These are phyloP conservation scores for Hypothenemus hampei DNA, from an alignment of 1,140 invertebrate species.

Conservation along the genomic window DNA sequence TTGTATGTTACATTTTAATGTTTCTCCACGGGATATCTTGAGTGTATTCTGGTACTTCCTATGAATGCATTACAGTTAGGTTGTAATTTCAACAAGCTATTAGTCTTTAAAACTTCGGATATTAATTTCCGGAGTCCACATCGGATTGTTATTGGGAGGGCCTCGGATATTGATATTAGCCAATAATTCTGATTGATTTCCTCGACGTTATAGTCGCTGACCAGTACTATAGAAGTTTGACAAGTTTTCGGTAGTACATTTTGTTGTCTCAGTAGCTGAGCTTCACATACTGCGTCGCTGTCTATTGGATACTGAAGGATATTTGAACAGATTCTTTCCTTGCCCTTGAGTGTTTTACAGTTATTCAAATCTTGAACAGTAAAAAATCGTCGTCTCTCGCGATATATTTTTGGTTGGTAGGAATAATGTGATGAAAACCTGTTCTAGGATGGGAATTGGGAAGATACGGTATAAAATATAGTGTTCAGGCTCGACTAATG, in stretches of 20 bases:
- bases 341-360: not conserved
- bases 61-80: constrained; percentile 8
- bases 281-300: constrained; percentile 14
- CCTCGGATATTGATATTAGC: constrained; percentile 11
- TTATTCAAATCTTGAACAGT: not conserved
- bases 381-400: constrained; percentile 2
- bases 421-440: constrained; percentile 5
- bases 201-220: constrained; percentile 21
- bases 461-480: not conserved
- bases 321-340: constrained; percentile 6
- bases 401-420: constrained; percentile 6
- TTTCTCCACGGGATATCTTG: not conserved
- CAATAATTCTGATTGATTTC: constrained; percentile 5
- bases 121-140: not conserved
- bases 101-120: not conserved
- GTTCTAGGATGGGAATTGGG: constrained; percentile 3
- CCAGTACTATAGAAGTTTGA: not conserved
- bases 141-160: constrained; percentile 17
- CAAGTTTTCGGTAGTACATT: constrained; percentile 3
- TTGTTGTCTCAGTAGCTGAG: constrained; percentile 4
- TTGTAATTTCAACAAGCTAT: not conserved
- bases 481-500: not conserved
- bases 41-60: constrained; percentile 15
- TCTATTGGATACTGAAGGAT: constrained; percentile 12
- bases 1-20: not conserved